A percentile compares a stretch with the other conserved stretches of the same genome.
phyloP scores from a whole-genome alignment of 1,140 invertebrate genomes.

The Bombus waltoni region DNA sequence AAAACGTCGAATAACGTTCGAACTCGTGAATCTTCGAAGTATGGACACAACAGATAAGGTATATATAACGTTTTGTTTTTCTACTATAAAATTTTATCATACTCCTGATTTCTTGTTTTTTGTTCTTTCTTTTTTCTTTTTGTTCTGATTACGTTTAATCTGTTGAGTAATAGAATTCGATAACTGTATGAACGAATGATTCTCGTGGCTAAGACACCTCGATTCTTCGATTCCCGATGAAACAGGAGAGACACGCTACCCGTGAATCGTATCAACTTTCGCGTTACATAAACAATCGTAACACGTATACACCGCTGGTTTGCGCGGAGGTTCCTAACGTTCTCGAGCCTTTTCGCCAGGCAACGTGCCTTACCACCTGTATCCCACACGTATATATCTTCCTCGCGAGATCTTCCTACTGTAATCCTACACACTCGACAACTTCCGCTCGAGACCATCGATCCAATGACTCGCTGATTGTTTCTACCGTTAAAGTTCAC shows the following conservation, averaged over 20 bases:
- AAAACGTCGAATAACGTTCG: not conserved
- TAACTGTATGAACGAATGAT: not conserved
- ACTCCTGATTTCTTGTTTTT: not conserved
- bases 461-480: slow-evolving; percentile 21
- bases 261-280: slow-evolving; percentile 45
- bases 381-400: slow-evolving; percentile 1
- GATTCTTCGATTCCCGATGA: slow-evolving; percentile 15
- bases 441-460: slow-evolving; percentile 35
- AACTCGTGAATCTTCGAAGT: not conserved
- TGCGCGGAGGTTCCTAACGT: slow-evolving; percentile 30
- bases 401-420: slow-evolving; percentile 40
- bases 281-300: slow-evolving; percentile 49
- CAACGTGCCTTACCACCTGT: slow-evolving; percentile 43
- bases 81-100: not conserved
- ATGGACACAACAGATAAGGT: not conserved
- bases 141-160: not conserved
- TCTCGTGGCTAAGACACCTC: not conserved
- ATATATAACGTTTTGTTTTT: not conserved
- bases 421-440: slow-evolving; percentile 39
- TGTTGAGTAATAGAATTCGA: too few relatives aligned
- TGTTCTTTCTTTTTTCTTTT: too few relatives aligned
- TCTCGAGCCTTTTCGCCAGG: slow-evolving; percentile 13
- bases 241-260: slow-evolving; percentile 19
- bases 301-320: slow-evolving; percentile 19
- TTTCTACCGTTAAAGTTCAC: slow-evolving; percentile 30